Conservation (phyloP, 2,113 vertebrate species). For the Eretmochelys imbricata region DNA sequence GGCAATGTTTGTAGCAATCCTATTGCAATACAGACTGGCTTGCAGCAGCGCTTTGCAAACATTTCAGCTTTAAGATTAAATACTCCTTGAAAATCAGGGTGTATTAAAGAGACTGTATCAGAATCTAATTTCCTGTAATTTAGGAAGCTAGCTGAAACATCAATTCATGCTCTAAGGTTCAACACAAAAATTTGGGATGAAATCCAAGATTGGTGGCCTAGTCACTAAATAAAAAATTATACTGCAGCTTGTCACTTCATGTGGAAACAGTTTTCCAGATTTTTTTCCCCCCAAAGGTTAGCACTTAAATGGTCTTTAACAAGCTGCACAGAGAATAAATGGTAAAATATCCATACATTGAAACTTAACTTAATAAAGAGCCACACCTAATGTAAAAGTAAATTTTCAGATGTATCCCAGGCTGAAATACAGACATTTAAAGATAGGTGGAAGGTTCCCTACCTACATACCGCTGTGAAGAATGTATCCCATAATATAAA, state of each 20-base stretch:
- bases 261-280: background rate
- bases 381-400: background rate
- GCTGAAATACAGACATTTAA: background rate
- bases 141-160: background rate
- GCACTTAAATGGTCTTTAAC: background rate
- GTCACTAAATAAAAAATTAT: background rate
- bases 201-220: constrained; percentile 11
- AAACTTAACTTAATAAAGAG: background rate
- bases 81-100: background rate
- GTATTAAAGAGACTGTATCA: background rate
- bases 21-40: fast-evolving
- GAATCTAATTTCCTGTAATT: background rate
- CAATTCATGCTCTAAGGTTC: background rate
- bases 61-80: background rate
- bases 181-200: background rate
- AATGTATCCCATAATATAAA: background rate
- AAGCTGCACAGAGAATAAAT: background rate
- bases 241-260: background rate
- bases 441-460: background rate
- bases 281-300: background rate
- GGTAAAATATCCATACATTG: background rate
- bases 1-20: background rate
- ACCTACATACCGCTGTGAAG: background rate
- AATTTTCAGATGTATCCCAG: background rate
- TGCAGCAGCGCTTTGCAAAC: background rate